Evolutionary conservation across 2,888 invertebrate genomes (phyloP), one percentile per base, ranked within the genome.

Genomic region (Argyresthia goedartella): DNA sequence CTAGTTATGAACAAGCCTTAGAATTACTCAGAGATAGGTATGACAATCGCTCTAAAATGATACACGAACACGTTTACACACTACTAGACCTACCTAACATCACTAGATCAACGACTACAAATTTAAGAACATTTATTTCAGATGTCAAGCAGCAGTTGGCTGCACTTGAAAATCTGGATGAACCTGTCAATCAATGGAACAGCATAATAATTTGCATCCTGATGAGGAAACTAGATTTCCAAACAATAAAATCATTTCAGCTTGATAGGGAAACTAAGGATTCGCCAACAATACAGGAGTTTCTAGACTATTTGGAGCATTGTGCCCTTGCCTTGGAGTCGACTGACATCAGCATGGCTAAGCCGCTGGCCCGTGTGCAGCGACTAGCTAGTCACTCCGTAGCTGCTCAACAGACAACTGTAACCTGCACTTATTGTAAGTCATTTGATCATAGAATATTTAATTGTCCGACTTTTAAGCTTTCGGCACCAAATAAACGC

Each of bases 111-210:
- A 49, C 41, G 14, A 15, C 42, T 2, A 13, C n/a, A 4, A 47
- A 34, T 15, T 25, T 53, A 11, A 45, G 53, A 16, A n/a, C 42
- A 4, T 49, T 52, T 52, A 49, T 52, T 1, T 52, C 48, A 10
- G 16, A 7, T 43, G 36, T 52, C 11, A 52, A 49, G 49, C 52
- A 52, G 41, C 41, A 14, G n/a, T 15, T 52, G 16, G 48, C 52
- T 7, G 36, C 52, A 0, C 16, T 49, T 8, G 45, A 49, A 33
- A 53, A 53, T 4, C 33, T 53, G 3, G 42, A 50, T 39, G 44
- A 14, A n/a, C 14, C 36, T 1, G 49, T 43, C 15, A 44, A 49
- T 25, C 10, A 25, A 11, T 53, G 52, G 49, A 49, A 53, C 7
- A 44, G 39, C 3, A 9, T 44, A 14, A 14, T 44, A 8, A 9